phyloP scores from a whole-genome alignment of 2,113 vertebrate species.

The Pelusios castaneus region DNA sequence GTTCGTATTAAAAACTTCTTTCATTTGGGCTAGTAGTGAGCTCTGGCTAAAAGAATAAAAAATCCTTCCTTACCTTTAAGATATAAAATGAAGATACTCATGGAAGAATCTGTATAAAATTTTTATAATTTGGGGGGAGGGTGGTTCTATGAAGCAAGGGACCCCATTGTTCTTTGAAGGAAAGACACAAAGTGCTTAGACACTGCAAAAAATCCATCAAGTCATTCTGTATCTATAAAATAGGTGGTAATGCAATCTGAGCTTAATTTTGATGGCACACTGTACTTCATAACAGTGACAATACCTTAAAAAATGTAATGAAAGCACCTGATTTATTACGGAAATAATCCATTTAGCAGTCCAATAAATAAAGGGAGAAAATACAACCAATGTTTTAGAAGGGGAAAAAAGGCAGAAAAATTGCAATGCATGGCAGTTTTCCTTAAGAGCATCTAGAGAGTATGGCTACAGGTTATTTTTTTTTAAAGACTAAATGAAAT shows the following conservation, averaged over 20 bases:
- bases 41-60: neutral
- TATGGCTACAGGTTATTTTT: neutral
- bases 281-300: constrained; percentile 73
- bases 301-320: constrained; percentile 73
- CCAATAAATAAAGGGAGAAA: constrained; percentile 72
- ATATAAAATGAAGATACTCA: neutral
- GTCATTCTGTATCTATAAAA: constrained; percentile 68
- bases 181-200: constrained; percentile 54
- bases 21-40: rapidly evolving
- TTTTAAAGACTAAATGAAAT: constrained; percentile 20
- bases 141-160: neutral
- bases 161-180: neutral
- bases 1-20: neutral
- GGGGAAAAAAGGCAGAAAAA: constrained; percentile 23
- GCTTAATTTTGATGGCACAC: constrained; percentile 74
- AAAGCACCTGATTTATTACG: constrained; percentile 66
- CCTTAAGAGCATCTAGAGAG: neutral
- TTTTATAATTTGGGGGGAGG: neutral
- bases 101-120: neutral
- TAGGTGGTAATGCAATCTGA: constrained; percentile 69
- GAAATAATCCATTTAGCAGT: constrained; percentile 73
- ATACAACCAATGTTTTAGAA: constrained; percentile 60
- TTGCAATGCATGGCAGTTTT: constrained; percentile 52
- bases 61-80: neutral
- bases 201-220: constrained; percentile 61